Percentiles rank a stretch among this genome's conserved stretches.
phyloP scores from a whole-genome alignment of 2,113 vertebrate genomes.

The Talpa occidentalis region DNA sequence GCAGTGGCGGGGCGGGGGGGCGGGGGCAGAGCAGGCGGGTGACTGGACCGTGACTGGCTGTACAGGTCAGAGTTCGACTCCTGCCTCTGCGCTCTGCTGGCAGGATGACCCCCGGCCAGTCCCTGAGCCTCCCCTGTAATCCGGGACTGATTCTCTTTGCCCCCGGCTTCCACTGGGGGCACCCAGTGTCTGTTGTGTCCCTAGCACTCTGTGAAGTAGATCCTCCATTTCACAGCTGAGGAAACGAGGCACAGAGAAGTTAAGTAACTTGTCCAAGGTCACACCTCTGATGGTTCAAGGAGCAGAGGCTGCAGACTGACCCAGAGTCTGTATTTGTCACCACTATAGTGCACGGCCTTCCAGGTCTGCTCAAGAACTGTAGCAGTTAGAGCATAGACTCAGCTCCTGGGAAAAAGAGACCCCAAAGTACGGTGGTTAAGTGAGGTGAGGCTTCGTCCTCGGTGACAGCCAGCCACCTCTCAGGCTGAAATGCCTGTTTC shows the following conservation, averaged over 20 bases:
- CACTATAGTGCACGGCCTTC: background rate
- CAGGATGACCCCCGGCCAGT: background rate
- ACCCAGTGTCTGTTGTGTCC: background rate
- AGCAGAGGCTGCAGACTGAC: background rate
- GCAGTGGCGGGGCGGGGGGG: too few relatives aligned
- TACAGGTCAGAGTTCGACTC: background rate
- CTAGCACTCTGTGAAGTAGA: background rate
- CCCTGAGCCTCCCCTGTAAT: background rate
- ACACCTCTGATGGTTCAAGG: background rate
- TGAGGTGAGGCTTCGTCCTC: background rate
- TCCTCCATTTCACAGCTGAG: background rate
- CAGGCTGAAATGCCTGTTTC: background rate
- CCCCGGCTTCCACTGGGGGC: background rate
- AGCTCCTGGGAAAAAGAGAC: background rate
- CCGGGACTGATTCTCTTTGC: background rate
- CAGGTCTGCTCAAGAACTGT: background rate
- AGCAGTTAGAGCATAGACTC: background rate
- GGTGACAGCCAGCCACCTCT: background rate
- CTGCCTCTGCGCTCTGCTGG: background rate
- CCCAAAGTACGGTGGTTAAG: background rate
- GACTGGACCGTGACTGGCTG: rapidly evolving
- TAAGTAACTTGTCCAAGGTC: background rate
- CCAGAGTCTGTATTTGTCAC: background rate
- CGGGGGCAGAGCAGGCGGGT: too few relatives aligned
- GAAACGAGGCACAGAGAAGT: background rate